These are phyloP conservation scores for Apodemia mormo DNA, from an alignment of 2,888 invertebrate genomes.

Conservation along the genomic window DNA sequence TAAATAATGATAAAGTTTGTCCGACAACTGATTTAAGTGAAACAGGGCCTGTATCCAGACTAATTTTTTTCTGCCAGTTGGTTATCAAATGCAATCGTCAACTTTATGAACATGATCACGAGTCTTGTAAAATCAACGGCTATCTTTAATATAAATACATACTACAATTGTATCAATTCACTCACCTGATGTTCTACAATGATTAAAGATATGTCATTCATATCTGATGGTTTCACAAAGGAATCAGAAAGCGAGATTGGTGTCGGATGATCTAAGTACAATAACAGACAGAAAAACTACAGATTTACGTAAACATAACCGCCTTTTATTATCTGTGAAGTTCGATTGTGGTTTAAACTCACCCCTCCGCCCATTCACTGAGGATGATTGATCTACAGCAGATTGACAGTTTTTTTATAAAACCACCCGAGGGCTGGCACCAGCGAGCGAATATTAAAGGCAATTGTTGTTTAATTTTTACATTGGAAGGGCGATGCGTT, in stretches of 20 bases:
- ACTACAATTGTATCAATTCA: too few relatives aligned
- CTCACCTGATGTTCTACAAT: too few relatives aligned
- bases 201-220: constrained; percentile 59
- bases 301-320: constrained; percentile 78
- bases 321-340: constrained; percentile 75
- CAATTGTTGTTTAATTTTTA: constrained; percentile 82
- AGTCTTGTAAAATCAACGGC: too few relatives aligned
- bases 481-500: constrained; percentile 72
- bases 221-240: constrained; percentile 50
- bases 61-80: too few relatives aligned
- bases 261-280: constrained; percentile 63
- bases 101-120: too few relatives aligned
- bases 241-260: constrained; percentile 55
- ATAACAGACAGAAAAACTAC: constrained; percentile 56
- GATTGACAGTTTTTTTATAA: constrained; percentile 80
- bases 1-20: too few relatives aligned
- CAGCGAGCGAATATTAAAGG: constrained; percentile 78
- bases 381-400: constrained; percentile 79
- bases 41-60: too few relatives aligned
- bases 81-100: too few relatives aligned
- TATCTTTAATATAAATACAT: too few relatives aligned
- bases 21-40: too few relatives aligned
- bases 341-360: constrained; percentile 69
- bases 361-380: constrained; percentile 70
- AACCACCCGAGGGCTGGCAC: constrained; percentile 69